Evolutionary conservation across 2,888 invertebrate species (phyloP).

Genomic region (Sturmia bella): DNA sequence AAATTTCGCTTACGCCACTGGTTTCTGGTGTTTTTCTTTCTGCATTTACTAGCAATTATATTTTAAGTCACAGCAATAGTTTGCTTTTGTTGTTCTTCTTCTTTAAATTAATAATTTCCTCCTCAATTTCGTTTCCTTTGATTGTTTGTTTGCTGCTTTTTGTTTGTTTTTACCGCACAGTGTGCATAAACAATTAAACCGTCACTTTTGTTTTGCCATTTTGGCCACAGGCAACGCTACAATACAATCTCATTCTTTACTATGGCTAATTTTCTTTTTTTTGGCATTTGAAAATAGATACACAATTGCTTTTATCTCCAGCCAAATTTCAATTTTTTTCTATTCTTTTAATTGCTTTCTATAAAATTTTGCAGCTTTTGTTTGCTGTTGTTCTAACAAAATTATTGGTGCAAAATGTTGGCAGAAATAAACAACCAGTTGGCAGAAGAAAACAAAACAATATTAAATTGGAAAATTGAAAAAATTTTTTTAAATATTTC

Average conservation of each 20-base stretch:
- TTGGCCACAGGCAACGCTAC: background rate
- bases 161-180: background rate
- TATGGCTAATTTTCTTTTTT: conserved; percentile 6
- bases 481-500: background rate
- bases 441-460: conserved; percentile 8
- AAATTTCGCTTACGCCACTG: no score
- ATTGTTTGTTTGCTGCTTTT: background rate
- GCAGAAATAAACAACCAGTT: conserved; percentile 32
- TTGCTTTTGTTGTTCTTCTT: no score
- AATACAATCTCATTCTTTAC: background rate
- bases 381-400: conserved; percentile 3
- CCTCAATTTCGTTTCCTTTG: background rate
- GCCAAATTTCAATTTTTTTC: conserved; percentile 29
- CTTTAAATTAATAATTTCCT: no score
- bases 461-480: background rate
- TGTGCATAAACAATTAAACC: conserved; percentile 16
- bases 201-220: conserved; percentile 26
- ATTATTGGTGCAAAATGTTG: conserved; percentile 18
- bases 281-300: background rate
- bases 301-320: conserved; percentile 17
- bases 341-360: background rate
- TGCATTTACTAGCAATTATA: no score
- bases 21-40: no score
- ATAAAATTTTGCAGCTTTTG: background rate
- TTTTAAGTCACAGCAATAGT: no score